Conservation (phyloP, 2,113 vertebrate genomes). For the Pristiophorus japonicus region DNA sequence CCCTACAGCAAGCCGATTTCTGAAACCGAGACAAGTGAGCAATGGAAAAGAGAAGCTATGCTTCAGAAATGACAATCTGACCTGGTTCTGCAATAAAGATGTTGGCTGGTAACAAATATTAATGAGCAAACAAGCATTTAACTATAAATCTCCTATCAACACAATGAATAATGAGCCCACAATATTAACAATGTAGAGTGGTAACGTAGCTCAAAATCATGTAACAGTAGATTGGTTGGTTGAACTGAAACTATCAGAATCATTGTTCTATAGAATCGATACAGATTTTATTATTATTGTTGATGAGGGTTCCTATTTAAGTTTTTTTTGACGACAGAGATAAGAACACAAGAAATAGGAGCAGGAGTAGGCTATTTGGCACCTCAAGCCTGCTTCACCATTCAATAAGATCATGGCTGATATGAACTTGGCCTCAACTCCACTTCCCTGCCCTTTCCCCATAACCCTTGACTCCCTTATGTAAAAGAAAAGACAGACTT, state of each 20-base stretch:
- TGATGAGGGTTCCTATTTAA: background rate
- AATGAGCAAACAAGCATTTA: background rate
- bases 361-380: no score
- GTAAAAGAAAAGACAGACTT: no score
- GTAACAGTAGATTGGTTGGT: background rate
- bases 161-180: background rate
- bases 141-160: background rate
- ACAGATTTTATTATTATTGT: background rate
- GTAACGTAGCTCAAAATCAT: no score
- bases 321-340: background rate
- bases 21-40: background rate
- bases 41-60: background rate
- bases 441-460: no score
- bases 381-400: no score
- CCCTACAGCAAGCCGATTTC: background rate
- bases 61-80: background rate
- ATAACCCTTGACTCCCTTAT: no score
- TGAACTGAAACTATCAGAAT: background rate
- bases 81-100: background rate
- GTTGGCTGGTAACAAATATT: background rate
- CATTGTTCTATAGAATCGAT: background rate
- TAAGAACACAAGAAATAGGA: no score
- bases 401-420: no score
- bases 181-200: background rate
- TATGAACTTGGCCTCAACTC: no score